phyloP scores from a whole-genome alignment of 2,113 vertebrate genomes.

The Oryzias javanicus region DNA sequence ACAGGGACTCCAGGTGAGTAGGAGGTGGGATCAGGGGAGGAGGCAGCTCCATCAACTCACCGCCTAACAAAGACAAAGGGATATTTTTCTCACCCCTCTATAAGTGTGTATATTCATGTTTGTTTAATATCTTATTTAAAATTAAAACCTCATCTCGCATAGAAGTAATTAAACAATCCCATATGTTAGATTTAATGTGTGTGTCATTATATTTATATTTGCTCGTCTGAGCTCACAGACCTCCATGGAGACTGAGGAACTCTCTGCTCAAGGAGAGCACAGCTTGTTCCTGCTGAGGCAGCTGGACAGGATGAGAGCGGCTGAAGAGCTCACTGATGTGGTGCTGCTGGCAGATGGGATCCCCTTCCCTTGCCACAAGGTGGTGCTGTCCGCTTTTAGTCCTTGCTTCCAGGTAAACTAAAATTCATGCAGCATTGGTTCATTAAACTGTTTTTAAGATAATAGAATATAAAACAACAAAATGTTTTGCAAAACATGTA shows the following conservation, averaged over 20 bases:
- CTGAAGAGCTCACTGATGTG: constrained; percentile 82
- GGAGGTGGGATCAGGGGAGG: no score
- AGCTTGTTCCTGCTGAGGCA: constrained; percentile 78
- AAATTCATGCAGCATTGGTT: background rate
- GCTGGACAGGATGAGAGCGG: constrained; percentile 81
- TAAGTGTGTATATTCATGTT: no score
- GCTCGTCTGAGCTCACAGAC: background rate
- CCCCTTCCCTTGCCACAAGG: constrained; percentile 85
- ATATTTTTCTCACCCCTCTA: no score
- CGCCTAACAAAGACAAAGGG: no score
- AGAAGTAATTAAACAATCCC: no score
- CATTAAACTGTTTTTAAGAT: background rate
- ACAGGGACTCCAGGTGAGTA: no score
- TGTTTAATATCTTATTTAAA: no score
- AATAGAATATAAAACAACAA: background rate
- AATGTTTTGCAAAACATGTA: background rate
- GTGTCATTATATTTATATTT: background rate
- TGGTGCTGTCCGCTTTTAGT: constrained; percentile 88
- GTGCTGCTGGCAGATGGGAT: constrained; percentile 83
- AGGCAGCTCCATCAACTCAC: no score
- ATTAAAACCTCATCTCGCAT: no score
- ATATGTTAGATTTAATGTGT: no score
- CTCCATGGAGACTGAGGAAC: constrained; percentile 59
- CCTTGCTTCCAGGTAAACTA: constrained; percentile 83
- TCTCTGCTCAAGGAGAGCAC: constrained; percentile 67